A percentile compares a stretch with the other conserved stretches of the same genome.
Evolutionary conservation across 2,888 invertebrate genomes (phyloP).

Genomic region (Priocnemis perturbator): DNA sequence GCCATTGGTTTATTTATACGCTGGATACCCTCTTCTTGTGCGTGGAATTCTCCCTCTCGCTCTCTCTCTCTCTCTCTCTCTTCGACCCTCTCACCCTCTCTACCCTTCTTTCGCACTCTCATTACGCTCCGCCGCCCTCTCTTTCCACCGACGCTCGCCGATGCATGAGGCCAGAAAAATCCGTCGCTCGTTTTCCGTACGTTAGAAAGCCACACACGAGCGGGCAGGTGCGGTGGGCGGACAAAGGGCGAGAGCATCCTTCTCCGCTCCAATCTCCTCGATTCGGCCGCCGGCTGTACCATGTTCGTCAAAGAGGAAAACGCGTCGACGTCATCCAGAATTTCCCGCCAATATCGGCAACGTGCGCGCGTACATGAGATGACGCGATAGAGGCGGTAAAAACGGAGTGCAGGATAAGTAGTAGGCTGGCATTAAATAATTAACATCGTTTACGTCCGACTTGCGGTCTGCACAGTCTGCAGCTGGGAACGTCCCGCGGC

Average conservation of each 20-base stretch:
- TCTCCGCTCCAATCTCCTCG: neutral
- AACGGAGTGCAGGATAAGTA: too few relatives aligned
- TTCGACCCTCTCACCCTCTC: neutral
- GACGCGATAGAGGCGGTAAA: too few relatives aligned
- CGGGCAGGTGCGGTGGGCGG: neutral
- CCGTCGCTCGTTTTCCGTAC: too few relatives aligned
- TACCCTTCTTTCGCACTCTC: neutral
- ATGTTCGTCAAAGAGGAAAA: too few relatives aligned
- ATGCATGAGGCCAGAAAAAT: neutral
- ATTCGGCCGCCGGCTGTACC: neutral
- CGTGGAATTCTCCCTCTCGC: neutral
- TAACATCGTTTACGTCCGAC: too few relatives aligned
- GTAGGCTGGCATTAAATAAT: too few relatives aligned
- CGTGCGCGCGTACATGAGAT: too few relatives aligned
- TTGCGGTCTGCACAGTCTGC: too few relatives aligned
- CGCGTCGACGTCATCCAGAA: neutral
- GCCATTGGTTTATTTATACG: conserved; percentile 47
- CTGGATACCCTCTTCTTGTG: conserved; percentile 29
- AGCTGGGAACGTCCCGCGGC: too few relatives aligned
- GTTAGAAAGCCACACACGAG: neutral
- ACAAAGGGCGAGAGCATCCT: neutral
- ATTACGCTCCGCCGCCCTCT: neutral
- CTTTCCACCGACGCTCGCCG: neutral
- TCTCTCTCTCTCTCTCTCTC: neutral
- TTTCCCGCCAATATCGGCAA: neutral